phyloP scores from a whole-genome alignment of 2,888 invertebrate species.

The Liodrosophila aerea region DNA sequence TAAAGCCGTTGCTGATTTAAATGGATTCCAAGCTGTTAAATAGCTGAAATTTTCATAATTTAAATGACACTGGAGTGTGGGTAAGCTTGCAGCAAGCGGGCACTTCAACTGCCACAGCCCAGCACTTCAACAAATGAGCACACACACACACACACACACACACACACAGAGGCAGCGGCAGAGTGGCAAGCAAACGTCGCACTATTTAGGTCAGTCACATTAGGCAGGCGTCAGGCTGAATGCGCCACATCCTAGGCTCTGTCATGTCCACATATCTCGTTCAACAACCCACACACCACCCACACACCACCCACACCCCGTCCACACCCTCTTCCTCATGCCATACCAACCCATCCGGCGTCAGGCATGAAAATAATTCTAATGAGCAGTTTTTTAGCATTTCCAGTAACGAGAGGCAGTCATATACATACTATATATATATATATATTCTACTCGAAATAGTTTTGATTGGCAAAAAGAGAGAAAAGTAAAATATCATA shows the following conservation, averaged over 20 bases:
- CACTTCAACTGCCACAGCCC: constrained; percentile 57
- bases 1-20: constrained; percentile 51
- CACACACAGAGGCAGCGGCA: constrained; percentile 12
- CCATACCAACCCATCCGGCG: constrained; percentile 23
- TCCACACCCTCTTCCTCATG: constrained; percentile 4
- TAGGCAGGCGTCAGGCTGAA: constrained; percentile 63
- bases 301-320: background rate
- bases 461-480: constrained; percentile 41
- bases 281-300: background rate
- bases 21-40: constrained; percentile 66
- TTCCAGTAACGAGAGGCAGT: constrained; percentile 34
- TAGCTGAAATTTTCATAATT: constrained; percentile 69
- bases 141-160: constrained; percentile 34
- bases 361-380: constrained; percentile 52
- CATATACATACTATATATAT: too few species aligned
- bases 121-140: constrained; percentile 69
- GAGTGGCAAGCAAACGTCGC: constrained; percentile 55
- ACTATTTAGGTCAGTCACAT: constrained; percentile 80
- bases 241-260: constrained; percentile 13
- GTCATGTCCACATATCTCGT: background rate
- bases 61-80: constrained; percentile 50
- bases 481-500: constrained; percentile 8
- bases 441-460: constrained; percentile 47
- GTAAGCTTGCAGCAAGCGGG: constrained; percentile 8
- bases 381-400: constrained; percentile 68